Conservation (phyloP, 2,113 vertebrate species). For the Oenanthe oenanthe region DNA sequence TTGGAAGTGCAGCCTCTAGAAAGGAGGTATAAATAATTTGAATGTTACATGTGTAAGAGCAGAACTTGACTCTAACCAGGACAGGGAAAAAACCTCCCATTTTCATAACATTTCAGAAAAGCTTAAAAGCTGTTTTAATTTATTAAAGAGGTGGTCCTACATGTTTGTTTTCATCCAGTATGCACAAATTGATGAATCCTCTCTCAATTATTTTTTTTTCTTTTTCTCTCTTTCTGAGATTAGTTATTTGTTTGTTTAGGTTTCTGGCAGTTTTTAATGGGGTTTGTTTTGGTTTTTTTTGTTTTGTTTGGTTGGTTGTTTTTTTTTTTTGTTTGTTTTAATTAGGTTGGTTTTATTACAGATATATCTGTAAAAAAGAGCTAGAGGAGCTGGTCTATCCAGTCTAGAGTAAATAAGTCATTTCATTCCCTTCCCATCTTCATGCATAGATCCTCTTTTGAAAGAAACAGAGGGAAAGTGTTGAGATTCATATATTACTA, state of each 20-base stretch:
- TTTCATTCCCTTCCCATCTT: neutral
- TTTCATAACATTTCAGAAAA: neutral
- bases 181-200: fast-evolving
- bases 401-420: neutral
- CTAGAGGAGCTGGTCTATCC: neutral
- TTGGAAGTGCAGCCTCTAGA: neutral
- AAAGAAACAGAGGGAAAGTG: neutral
- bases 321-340: neutral
- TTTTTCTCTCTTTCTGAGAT: neutral
- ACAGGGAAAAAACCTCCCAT: neutral
- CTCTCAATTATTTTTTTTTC: neutral
- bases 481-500: neutral
- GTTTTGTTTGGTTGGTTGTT: too few relatives aligned
- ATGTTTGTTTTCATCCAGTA: neutral
- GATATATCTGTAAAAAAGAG: neutral
- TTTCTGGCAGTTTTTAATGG: neutral
- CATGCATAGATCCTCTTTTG: neutral
- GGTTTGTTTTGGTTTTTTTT: neutral
- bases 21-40: neutral
- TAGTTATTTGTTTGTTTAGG: neutral
- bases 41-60: neutral
- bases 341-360: neutral
- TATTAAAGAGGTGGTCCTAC: neutral
- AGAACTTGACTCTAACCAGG: neutral
- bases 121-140: neutral